A percentile compares a stretch with the other conserved stretches of the same genome.
Evolutionary conservation across 2,113 vertebrate species (phyloP).

Genomic region (Leptodactylus fuscus): DNA sequence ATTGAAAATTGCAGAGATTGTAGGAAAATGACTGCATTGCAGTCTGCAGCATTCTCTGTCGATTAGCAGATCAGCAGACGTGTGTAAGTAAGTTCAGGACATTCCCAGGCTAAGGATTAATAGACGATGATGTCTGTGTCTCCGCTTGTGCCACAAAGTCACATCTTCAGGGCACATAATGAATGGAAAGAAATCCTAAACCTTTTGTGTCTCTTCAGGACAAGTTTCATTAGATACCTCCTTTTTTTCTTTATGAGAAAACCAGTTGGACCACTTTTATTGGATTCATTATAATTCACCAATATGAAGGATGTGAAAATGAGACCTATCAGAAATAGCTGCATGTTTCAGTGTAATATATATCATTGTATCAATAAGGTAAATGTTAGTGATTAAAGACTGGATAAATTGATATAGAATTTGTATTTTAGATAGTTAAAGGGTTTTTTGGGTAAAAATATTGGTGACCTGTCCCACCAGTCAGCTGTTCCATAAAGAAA

Average conservation of each 20-base stretch:
- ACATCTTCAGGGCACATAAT: not conserved
- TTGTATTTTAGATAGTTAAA: no score
- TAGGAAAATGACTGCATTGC: conserved; percentile 47
- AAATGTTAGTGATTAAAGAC: no score
- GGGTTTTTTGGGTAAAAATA: no score
- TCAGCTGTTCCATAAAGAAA: no score
- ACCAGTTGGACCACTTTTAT: conserved; percentile 7
- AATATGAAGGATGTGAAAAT: not conserved
- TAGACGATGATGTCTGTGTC: not conserved
- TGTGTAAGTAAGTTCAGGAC: not conserved
- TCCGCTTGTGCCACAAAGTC: not conserved
- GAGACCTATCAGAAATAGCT: not conserved
- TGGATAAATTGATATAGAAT: no score
- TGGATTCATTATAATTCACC: not conserved
- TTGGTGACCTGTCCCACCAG: no score
- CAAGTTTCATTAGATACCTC: conserved; percentile 1
- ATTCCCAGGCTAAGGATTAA: not conserved
- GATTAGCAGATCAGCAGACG: conserved; percentile 1
- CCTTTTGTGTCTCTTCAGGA: not conserved
- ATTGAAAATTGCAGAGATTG: conserved; percentile 6
- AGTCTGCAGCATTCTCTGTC: conserved; percentile 36
- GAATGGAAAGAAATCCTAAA: not conserved
- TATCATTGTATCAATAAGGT: no score
- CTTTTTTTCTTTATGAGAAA: not conserved
- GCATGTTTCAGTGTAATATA: not conserved